phyloP scores from a whole-genome alignment of 2,888 invertebrate species.

The Drosophila kanekoi region DNA sequence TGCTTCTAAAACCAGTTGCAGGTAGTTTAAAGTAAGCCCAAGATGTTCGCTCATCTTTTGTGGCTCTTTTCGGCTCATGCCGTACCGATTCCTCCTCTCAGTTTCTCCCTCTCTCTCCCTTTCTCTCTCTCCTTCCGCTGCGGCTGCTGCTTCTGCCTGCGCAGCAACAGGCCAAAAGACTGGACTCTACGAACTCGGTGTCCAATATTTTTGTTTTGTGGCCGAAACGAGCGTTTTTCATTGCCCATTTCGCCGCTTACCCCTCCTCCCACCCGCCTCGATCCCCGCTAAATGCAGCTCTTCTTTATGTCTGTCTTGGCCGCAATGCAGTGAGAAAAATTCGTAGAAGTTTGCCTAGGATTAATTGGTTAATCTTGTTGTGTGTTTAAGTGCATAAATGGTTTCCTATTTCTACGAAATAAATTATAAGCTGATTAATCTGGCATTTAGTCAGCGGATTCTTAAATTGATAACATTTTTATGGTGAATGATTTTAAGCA shows the following conservation, averaged over 20 bases:
- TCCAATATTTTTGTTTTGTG: slow-evolving; percentile 54
- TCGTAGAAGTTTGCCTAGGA: slow-evolving; percentile 74
- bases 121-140: slow-evolving; percentile 12
- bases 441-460: slow-evolving; percentile 26
- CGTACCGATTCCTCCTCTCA: slow-evolving; percentile 25
- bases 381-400: slow-evolving; percentile 52
- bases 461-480: slow-evolving; percentile 24
- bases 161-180: slow-evolving; percentile 34
- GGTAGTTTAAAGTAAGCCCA: slow-evolving; percentile 81
- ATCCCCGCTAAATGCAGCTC: neutral
- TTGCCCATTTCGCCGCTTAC: slow-evolving; percentile 25
- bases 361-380: slow-evolving; percentile 66
- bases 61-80: slow-evolving; percentile 61
- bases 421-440: slow-evolving; percentile 73
- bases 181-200: slow-evolving; percentile 42
- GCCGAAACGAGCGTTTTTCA: slow-evolving; percentile 44
- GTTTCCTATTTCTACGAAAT: slow-evolving; percentile 62
- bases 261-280: neutral
- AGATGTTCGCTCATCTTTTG: slow-evolving; percentile 72
- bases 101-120: slow-evolving; percentile 27
- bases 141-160: slow-evolving; percentile 25
- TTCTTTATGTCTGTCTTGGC: slow-evolving; percentile 42
- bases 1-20: slow-evolving; percentile 82
- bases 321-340: slow-evolving; percentile 72
- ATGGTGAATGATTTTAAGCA: slow-evolving; percentile 1